Percentiles rank a stretch among this genome's conserved stretches.
Conservation (phyloP, 2,888 invertebrate genomes). For the Megamerina dolium region DNA sequence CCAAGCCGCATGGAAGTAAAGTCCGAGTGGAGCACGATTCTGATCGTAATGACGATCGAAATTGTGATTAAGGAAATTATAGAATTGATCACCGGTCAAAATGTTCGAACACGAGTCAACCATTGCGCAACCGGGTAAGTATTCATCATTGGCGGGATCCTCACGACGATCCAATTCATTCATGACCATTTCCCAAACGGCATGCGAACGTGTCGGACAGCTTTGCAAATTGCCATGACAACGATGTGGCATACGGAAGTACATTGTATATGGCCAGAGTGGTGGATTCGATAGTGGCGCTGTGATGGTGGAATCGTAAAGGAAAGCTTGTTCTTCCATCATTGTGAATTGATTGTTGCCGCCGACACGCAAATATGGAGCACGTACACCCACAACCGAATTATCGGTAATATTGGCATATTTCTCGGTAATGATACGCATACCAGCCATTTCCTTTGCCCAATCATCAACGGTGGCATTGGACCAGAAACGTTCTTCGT, state of each 20-base stretch:
- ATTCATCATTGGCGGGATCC: constrained; percentile 83
- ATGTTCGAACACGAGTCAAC: constrained; percentile 93
- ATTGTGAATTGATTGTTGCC: constrained; percentile 95
- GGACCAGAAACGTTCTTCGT: constrained; percentile 89
- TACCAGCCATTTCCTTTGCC: constrained; percentile 93
- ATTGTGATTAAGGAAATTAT: constrained; percentile 89
- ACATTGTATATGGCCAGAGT: constrained; percentile 97
- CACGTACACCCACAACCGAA: constrained; percentile 84
- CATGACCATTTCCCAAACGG: constrained; percentile 95
- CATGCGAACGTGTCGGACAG: constrained; percentile 86
- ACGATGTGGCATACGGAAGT: constrained; percentile 92
- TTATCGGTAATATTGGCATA: constrained; percentile 85
- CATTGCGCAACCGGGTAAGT: constrained; percentile 87
- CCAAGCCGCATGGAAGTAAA: constrained; percentile 93
- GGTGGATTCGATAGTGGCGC: constrained; percentile 86
- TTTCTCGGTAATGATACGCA: constrained; percentile 84
- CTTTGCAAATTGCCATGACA: constrained; percentile 89
- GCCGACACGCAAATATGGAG: constrained; percentile 84
- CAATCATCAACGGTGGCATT: constrained; percentile 87
- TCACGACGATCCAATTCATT: constrained; percentile 89
- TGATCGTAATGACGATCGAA: constrained; percentile 88
- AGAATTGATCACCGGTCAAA: constrained; percentile 86
- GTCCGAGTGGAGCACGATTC: constrained; percentile 80
- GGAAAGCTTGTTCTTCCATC: constrained; percentile 94
- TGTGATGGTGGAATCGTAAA: constrained; percentile 93